Percentiles rank a stretch among this genome's conserved stretches.
These are phyloP conservation scores for Psilopsiagon aurifrons DNA, from an alignment of 2,113 vertebrate genomes.

Conservation along the genomic window DNA sequence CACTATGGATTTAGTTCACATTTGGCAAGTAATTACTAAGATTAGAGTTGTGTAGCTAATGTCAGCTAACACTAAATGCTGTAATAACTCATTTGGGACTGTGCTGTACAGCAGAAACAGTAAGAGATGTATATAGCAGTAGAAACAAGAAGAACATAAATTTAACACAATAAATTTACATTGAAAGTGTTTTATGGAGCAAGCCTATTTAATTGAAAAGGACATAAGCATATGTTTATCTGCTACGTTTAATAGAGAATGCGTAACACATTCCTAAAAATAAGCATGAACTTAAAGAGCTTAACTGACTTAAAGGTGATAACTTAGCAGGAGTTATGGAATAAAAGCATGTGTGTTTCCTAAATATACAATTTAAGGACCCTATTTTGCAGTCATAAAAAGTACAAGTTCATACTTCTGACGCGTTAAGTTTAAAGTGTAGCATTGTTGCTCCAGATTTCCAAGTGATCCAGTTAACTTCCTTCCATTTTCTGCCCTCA, in stretches of 20 bases:
- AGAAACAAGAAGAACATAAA: constrained; percentile 52
- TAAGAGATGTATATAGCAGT: constrained; percentile 32
- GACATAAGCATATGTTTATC: constrained; percentile 8
- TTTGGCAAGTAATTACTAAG: constrained; percentile 48
- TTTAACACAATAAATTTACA: constrained; percentile 63
- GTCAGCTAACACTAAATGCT: constrained; percentile 60
- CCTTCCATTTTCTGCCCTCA: neutral
- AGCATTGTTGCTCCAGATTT: neutral
- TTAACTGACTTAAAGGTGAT: neutral
- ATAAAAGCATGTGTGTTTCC: constrained; percentile 26
- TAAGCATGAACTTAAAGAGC: constrained; percentile 23
- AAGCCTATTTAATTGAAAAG: constrained; percentile 36
- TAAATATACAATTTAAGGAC: constrained; percentile 14
- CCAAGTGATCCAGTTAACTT: neutral
- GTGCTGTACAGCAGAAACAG: constrained; percentile 43
- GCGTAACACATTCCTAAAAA: constrained; percentile 19
- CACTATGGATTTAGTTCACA: constrained; percentile 42
- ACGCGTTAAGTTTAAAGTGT: neutral
- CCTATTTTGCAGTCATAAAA: neutral
- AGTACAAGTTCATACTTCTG: constrained; percentile 34
- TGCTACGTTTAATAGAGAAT: constrained; percentile 27
- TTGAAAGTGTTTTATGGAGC: constrained; percentile 47
- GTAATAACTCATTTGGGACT: constrained; percentile 43
- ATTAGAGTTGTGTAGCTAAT: constrained; percentile 27
- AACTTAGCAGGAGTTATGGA: neutral